These are phyloP conservation scores for Solenopsis invicta DNA, from an alignment of 1,140 invertebrate species.

Conservation along the genomic window DNA sequence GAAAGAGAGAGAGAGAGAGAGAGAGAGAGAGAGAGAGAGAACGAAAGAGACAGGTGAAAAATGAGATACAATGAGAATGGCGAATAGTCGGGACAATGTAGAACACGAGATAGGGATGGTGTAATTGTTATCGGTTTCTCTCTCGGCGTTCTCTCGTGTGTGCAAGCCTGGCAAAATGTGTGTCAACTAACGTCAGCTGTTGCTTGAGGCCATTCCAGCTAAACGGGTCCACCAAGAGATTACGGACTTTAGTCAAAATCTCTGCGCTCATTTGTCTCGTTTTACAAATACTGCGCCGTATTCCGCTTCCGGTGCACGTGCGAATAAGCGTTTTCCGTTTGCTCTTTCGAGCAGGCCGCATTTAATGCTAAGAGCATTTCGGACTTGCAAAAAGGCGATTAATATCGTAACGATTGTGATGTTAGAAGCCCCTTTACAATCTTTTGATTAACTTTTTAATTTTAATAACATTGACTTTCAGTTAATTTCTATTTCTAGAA, in stretches of 20 bases:
- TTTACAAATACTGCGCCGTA: constrained; percentile 44
- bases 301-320: constrained; percentile 58
- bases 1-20: background rate
- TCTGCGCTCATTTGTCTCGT: constrained; percentile 53
- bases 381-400: background rate
- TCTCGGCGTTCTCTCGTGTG: constrained; percentile 60
- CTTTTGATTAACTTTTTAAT: background rate
- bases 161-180: constrained; percentile 71
- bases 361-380: background rate
- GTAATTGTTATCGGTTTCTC: constrained; percentile 74
- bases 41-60: background rate
- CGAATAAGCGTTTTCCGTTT: constrained; percentile 24
- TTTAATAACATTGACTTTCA: background rate
- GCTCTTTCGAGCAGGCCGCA: background rate
- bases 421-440: background rate
- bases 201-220: constrained; percentile 86
- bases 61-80: constrained; percentile 49
- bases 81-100: constrained; percentile 60
- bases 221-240: constrained; percentile 75
- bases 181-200: constrained; percentile 86
- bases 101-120: constrained; percentile 66
- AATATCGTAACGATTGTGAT: background rate
- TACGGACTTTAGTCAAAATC: constrained; percentile 73
- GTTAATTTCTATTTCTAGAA: background rate
- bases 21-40: too few species aligned